Evolutionary conservation across 2,888 invertebrate genomes (phyloP).

Genomic region (Crepidodera aurea): DNA sequence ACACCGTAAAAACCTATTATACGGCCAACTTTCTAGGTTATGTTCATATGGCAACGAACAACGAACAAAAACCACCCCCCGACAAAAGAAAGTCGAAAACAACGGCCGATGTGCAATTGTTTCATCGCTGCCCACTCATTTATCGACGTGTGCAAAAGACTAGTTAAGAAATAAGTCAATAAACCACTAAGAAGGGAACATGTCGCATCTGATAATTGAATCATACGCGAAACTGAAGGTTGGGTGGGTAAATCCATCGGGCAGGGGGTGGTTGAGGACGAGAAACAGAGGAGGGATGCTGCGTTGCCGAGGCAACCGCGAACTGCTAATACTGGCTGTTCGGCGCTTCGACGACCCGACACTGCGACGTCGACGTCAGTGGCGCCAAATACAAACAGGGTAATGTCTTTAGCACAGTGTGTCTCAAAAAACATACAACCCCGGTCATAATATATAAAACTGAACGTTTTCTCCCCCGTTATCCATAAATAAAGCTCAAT

Average conservation of each 20-base stretch:
- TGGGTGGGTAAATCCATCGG: constrained; percentile 39
- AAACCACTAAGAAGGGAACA: constrained; percentile 56
- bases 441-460: no score
- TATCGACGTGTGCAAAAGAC: constrained; percentile 28
- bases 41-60: constrained; percentile 9
- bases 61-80: constrained; percentile 21
- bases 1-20: constrained; percentile 3
- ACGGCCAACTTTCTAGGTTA: constrained; percentile 20
- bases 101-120: constrained; percentile 9
- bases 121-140: constrained; percentile 23
- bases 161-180: constrained; percentile 57
- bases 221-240: constrained; percentile 50
- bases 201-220: constrained; percentile 59
- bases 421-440: background rate
- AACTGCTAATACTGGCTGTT: constrained; percentile 46
- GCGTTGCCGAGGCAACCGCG: constrained; percentile 58
- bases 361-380: constrained; percentile 40
- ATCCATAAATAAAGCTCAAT: no score
- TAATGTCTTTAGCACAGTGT: background rate
- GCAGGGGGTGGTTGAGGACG: constrained; percentile 41
- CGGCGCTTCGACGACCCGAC: constrained; percentile 50
- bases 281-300: constrained; percentile 54
- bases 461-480: no score
- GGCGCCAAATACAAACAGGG: constrained; percentile 22
- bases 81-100: constrained; percentile 7